Percentiles rank a stretch among this genome's conserved stretches.
These are phyloP conservation scores for Enteromius thamalakanensis DNA, from an alignment of 2,797 vertebrate genomes.

Conservation along the genomic window DNA sequence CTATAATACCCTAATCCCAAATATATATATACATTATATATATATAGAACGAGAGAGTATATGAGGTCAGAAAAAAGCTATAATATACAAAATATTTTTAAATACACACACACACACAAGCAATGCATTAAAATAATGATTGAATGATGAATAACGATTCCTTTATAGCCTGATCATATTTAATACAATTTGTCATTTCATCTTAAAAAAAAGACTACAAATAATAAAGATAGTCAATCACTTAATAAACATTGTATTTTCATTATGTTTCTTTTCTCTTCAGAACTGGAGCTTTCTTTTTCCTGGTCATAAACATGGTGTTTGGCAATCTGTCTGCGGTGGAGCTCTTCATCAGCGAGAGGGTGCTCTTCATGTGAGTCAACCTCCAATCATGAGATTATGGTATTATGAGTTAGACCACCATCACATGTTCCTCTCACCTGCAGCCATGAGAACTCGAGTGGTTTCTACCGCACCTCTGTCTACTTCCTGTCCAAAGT, in stretches of 20 bases:
- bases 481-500: constrained; percentile 83
- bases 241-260: not conserved
- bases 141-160: too few species aligned
- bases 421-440: constrained; percentile 3
- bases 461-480: constrained; percentile 82
- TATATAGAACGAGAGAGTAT: too few species aligned
- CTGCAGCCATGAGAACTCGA: constrained; percentile 78
- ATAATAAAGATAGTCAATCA: too few species aligned
- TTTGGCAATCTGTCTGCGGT: constrained; percentile 84
- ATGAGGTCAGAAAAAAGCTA: too few species aligned
- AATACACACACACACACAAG: too few species aligned
- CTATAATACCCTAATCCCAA: too few species aligned
- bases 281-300: constrained; percentile 77
- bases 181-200: too few species aligned
- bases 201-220: too few species aligned
- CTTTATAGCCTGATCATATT: too few species aligned
- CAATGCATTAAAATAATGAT: too few species aligned
- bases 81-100: too few species aligned
- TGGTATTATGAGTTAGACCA: not conserved
- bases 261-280: not conserved
- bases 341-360: constrained; percentile 75
- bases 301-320: constrained; percentile 81
- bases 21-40: too few species aligned
- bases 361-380: constrained; percentile 56
- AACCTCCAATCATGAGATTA: not conserved